Conservation (phyloP, 2,113 vertebrate genomes). For the Colistium nudipinnis region DNA sequence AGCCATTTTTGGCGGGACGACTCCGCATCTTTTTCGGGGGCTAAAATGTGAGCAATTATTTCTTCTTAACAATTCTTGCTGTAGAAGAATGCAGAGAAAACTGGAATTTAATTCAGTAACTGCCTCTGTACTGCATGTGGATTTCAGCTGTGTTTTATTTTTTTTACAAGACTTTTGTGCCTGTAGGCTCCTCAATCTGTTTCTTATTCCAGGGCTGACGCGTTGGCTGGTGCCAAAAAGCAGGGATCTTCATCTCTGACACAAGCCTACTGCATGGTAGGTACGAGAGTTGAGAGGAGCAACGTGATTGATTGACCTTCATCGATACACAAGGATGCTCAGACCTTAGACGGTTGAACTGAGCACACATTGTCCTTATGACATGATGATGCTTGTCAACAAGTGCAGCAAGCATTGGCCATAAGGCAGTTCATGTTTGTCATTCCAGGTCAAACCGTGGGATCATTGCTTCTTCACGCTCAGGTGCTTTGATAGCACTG, state of each 20-base stretch:
- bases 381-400: neutral
- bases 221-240: constrained; percentile 79
- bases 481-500: constrained; percentile 89
- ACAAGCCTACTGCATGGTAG: constrained; percentile 89
- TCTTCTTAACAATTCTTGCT: neutral
- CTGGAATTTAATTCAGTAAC: neutral
- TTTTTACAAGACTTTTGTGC: neutral
- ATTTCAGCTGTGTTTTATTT: neutral
- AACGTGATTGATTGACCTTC: neutral
- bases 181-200: neutral
- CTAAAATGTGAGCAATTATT: neutral
- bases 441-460: constrained; percentile 86
- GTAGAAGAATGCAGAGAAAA: neutral
- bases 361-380: neutral
- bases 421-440: constrained; percentile 7
- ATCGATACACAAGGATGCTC: neutral
- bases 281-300: constrained; percentile 41
- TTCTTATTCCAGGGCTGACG: constrained; percentile 83
- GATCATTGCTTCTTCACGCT: constrained; percentile 90
- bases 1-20: neutral
- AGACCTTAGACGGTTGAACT: neutral
- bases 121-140: neutral
- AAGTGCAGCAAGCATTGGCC: neutral
- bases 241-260: constrained; percentile 90
- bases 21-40: neutral